Conservation (phyloP, 2,888 invertebrate genomes). For the Eristalis tenax region DNA sequence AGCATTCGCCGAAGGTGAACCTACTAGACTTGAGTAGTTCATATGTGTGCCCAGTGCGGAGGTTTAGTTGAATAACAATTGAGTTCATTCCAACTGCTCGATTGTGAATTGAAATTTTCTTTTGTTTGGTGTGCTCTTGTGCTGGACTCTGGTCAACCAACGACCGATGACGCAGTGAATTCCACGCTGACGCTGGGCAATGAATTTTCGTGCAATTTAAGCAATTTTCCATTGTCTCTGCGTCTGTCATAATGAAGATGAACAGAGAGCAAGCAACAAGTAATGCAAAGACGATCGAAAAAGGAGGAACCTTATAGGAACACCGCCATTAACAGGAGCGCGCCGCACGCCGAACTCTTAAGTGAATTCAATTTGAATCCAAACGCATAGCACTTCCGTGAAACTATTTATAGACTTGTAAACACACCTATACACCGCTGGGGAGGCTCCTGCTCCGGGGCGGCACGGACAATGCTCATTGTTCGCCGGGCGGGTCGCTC, state of each 20-base stretch:
- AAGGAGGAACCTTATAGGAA: neutral
- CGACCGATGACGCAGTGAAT: conserved; percentile 44
- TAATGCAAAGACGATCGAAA: neutral
- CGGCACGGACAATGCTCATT: neutral
- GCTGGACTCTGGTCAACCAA: neutral
- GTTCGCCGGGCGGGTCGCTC: neutral
- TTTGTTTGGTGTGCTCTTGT: conserved; percentile 24
- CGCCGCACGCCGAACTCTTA: neutral
- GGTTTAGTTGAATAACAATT: conserved; percentile 57
- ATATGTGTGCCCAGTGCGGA: neutral
- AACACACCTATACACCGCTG: neutral
- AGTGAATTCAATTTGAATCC: conserved; percentile 14
- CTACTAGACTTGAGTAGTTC: neutral
- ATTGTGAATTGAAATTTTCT: conserved; percentile 2
- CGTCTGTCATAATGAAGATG: conserved; percentile 19
- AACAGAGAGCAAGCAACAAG: neutral
- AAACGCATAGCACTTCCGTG: conserved; percentile 24
- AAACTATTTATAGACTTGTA: conserved; percentile 19
- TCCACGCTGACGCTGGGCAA: neutral
- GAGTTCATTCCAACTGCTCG: conserved; percentile 2
- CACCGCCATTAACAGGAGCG: neutral
- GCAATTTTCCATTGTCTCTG: conserved; percentile 17
- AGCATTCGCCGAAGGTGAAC: conserved; percentile 31
- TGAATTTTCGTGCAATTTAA: conserved; percentile 13
- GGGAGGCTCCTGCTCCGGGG: neutral